Evolutionary conservation across 1,140 invertebrate genomes (phyloP).

Genomic region (Drosophila seguyi): DNA sequence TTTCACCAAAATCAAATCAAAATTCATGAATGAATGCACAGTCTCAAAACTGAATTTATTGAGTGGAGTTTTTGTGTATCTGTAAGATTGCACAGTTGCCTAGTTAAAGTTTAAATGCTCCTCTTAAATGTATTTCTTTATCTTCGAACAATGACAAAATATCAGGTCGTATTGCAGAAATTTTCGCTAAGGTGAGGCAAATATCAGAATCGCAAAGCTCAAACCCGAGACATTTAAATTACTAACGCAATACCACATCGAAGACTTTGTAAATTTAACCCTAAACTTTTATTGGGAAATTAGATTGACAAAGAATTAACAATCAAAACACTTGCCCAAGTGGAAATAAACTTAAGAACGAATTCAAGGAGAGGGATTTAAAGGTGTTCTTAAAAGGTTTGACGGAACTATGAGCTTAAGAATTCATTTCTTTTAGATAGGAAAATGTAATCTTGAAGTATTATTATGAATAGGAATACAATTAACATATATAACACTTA

Average conservation of each 20-base stretch:
- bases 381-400: too few relatives aligned
- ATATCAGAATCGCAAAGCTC: background rate
- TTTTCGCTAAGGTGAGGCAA: constrained; percentile 3
- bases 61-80: constrained; percentile 21
- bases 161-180: constrained; percentile 2
- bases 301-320: background rate
- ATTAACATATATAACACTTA: too few relatives aligned
- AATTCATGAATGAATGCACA: constrained; percentile 32
- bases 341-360: background rate
- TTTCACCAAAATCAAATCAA: constrained; percentile 52
- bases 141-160: background rate
- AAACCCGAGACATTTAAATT: background rate
- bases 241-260: background rate
- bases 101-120: constrained; percentile 11
- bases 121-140: constrained; percentile 2
- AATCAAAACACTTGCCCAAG: background rate
- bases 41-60: constrained; percentile 11
- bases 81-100: constrained; percentile 11
- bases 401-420: too few relatives aligned
- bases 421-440: too few relatives aligned
- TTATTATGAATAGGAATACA: too few relatives aligned
- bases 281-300: background rate
- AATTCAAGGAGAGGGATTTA: too few relatives aligned
- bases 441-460: too few relatives aligned
- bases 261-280: background rate